A percentile compares a stretch with the other conserved stretches of the same genome.
These are phyloP conservation scores for Diarsia brunnea DNA, from an alignment of 2,888 invertebrate species.

Conservation along the genomic window DNA sequence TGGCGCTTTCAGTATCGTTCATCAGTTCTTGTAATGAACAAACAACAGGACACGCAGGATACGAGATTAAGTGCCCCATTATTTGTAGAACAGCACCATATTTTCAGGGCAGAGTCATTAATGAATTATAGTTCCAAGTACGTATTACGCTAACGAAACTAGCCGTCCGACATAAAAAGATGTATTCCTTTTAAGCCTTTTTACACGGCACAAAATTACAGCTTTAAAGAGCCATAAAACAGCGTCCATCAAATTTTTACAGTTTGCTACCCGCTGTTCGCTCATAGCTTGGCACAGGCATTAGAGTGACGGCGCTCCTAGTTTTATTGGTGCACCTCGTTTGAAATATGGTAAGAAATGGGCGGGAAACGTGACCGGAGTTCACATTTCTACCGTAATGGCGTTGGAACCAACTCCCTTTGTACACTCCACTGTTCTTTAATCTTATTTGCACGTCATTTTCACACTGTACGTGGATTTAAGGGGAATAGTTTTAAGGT, in stretches of 20 bases:
- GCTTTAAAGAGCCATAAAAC: constrained; percentile 26
- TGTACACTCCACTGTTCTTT: constrained; percentile 59
- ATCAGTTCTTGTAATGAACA: too few relatives aligned
- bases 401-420: constrained; percentile 60
- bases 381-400: constrained; percentile 69
- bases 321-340: constrained; percentile 80
- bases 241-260: constrained; percentile 26
- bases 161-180: neutral
- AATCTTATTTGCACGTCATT: constrained; percentile 64
- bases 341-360: constrained; percentile 82
- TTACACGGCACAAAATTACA: constrained; percentile 10
- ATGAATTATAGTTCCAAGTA: neutral
- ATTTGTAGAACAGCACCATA: too few relatives aligned
- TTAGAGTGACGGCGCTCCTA: constrained; percentile 61
- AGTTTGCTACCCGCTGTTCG: constrained; percentile 47
- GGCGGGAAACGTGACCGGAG: constrained; percentile 78
- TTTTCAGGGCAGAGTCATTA: too few relatives aligned
- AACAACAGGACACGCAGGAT: too few relatives aligned
- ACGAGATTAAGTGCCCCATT: too few relatives aligned
- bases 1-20: too few relatives aligned
- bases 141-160: neutral
- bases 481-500: constrained; percentile 26
- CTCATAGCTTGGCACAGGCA: constrained; percentile 60
- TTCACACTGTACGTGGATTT: constrained; percentile 54
- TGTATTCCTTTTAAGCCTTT: constrained; percentile 4